Conservation (phyloP, 2,113 vertebrate genomes). For the Patagioenas fasciata region DNA sequence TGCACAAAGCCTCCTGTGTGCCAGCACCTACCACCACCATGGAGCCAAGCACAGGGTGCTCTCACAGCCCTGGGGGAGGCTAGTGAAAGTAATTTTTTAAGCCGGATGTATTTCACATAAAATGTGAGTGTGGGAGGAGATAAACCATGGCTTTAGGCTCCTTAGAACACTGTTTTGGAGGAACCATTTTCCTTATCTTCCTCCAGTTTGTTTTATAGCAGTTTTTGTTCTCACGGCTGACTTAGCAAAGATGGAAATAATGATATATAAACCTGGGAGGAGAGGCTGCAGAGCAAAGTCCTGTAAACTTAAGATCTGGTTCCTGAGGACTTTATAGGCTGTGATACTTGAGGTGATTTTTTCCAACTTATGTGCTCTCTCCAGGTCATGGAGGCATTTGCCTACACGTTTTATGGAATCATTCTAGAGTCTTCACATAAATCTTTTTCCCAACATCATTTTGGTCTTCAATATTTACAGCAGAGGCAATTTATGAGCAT, state of each 20-base stretch:
- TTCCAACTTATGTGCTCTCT: neutral
- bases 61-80: neutral
- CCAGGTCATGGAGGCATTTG: neutral
- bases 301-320: neutral
- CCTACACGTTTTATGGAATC: neutral
- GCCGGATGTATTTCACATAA: neutral
- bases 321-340: neutral
- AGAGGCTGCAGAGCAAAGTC: neutral
- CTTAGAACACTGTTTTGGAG: neutral
- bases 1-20: rapidly evolving
- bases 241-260: neutral
- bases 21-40: rapidly evolving
- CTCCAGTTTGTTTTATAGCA: neutral
- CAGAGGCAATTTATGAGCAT: neutral
- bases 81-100: neutral
- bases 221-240: neutral
- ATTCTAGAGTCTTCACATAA: neutral
- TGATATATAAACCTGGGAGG: neutral
- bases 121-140: neutral
- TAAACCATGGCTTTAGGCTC: neutral
- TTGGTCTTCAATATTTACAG: neutral
- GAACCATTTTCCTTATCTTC: neutral
- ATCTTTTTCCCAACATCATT: neutral
- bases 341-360: neutral
- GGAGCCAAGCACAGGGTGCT: neutral